Evolutionary conservation across 2,888 invertebrate genomes (phyloP).

Genomic region (Bugula neritina): DNA sequence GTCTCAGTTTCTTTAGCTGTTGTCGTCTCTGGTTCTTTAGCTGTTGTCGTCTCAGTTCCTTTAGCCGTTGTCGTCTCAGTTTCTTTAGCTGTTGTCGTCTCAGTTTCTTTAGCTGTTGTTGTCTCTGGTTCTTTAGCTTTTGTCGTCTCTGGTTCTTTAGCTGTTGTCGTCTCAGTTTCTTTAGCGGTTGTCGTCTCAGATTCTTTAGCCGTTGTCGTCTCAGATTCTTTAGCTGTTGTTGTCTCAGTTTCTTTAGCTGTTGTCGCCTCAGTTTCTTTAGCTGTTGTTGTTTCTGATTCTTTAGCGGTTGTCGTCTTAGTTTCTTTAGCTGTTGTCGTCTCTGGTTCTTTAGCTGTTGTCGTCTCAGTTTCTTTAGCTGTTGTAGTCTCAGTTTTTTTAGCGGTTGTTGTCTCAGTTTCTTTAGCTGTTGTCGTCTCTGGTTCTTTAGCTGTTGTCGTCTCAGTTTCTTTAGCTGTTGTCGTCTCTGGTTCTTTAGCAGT

Average conservation of each 20-base stretch:
- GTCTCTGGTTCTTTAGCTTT: neutral
- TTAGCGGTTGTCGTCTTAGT: no score
- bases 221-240: neutral
- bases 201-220: neutral
- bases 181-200: neutral
- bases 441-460: no score
- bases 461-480: no score
- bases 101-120: neutral
- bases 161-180: neutral
- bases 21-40: neutral
- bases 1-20: neutral
- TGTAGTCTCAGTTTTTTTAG: no score
- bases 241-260: neutral
- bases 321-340: no score
- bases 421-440: no score
- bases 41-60: neutral
- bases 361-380: no score
- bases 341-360: neutral
- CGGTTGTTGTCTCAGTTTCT: no score
- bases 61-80: neutral
- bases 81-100: neutral
- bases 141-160: neutral
- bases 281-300: neutral
- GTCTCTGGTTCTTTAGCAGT: no score
- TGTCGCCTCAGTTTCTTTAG: neutral